Evolutionary conservation across 2,888 invertebrate species (phyloP), one percentile per base, ranked within the genome.

Genomic region (Eulithis prunata): DNA sequence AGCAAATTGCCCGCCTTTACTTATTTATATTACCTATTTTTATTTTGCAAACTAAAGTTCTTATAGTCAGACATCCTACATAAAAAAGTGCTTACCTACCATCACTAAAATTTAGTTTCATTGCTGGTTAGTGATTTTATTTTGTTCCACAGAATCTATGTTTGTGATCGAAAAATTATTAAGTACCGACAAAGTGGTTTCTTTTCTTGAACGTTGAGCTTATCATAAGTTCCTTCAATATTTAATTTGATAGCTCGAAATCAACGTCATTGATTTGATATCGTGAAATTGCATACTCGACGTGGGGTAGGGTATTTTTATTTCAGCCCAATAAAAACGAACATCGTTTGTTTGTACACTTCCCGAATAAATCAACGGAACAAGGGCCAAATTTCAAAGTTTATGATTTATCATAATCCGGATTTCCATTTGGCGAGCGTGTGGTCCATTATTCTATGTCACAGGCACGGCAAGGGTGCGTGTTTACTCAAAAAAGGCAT

Each of bases 351-450:
- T 86, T 85, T 86, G 83, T 86, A 86, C 79, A 83, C 78, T 86
- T 82, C 66, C 80, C 82, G 82, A 84, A 90, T 90, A 91, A 90
- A 90, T 91, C 89, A 89, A 78, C 78, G 78, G 80, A 83, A 84
- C 89, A 87, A 85, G 84, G 86, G 88, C 83, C 85, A 87, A 89
- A 90, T 89, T 90, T 87, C 89, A 89, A 91, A 91, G 85, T 90
- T 91, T 90, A 86, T 90, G 91, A 91, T 91, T 91, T 91, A 91
- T 91, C 91, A 91, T 91, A 90, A 91, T 90, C 88, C 85, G 85
- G 83, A 90, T 89, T 89, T 87, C 90, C 90, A 91, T 91, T 91
- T 90, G 87, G 85, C 82, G 88, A 89, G 84, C 85, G 87, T 83
- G 78, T 81, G 86, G 85, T 89, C 90, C 91, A 91, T 91, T 91